phyloP scores from a whole-genome alignment of 1,140 invertebrate genomes.

The Meloidogyne hapla region DNA sequence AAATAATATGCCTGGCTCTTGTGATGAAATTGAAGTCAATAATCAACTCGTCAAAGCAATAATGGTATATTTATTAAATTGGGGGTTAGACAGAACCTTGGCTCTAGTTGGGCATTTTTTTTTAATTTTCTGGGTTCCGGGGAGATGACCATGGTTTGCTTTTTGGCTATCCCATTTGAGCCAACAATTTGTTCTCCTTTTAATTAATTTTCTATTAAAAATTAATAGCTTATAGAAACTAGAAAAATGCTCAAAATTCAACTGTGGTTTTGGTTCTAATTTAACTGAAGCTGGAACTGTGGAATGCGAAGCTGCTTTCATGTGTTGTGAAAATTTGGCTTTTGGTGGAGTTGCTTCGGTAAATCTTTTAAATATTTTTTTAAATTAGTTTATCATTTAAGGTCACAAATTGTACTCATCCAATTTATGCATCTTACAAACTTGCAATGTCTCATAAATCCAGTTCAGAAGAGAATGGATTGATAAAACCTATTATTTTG shows the following conservation, averaged over 20 bases:
- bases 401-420: conserved; percentile 30
- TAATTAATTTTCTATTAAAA: neutral
- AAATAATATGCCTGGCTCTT: neutral
- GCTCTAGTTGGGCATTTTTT: neutral
- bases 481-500: conserved; percentile 38
- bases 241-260: conserved; percentile 34
- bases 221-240: conserved; percentile 19
- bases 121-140: neutral
- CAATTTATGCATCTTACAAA: conserved; percentile 27
- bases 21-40: neutral
- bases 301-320: conserved; percentile 48
- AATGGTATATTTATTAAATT: conserved; percentile 27
- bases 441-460: neutral
- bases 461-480: neutral
- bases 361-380: conserved; percentile 13
- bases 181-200: no score
- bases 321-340: conserved; percentile 38
- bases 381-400: neutral
- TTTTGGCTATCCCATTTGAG: no score
- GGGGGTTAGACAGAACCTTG: no score
- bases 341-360: conserved; percentile 44
- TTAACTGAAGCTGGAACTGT: conserved; percentile 40
- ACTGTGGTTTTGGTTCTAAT: conserved; percentile 49
- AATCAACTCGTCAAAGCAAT: conserved; percentile 31
- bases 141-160: no score